A percentile compares a stretch with the other conserved stretches of the same genome.
phyloP scores from a whole-genome alignment of 2,888 invertebrate genomes.

The Hirudinaria manillensis region DNA sequence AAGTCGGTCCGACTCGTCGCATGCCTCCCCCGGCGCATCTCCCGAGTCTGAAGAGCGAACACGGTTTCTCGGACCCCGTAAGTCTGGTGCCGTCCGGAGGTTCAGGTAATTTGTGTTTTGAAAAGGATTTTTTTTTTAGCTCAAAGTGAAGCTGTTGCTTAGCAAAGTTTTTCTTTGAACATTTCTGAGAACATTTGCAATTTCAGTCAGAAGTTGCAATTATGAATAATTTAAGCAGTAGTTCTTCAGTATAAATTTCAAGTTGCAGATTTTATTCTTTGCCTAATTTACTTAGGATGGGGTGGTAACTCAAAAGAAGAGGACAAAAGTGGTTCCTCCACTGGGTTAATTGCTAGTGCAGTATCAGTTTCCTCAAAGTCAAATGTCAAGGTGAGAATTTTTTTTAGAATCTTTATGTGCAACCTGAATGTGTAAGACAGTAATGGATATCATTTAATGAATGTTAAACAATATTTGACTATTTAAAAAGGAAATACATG shows the following conservation, averaged over 20 bases:
- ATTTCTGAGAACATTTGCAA: too few species aligned
- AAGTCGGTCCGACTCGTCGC: constrained; percentile 90
- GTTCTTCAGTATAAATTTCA: too few species aligned
- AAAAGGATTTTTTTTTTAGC: neutral
- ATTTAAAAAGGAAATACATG: too few species aligned
- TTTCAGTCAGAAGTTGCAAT: too few species aligned
- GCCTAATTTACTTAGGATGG: constrained; percentile 14
- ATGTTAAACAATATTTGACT: too few species aligned
- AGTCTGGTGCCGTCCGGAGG: constrained; percentile 73
- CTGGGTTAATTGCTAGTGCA: neutral
- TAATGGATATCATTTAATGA: too few species aligned
- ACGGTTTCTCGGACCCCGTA: constrained; percentile 70
- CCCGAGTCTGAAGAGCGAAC: constrained; percentile 97
- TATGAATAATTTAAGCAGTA: neutral
- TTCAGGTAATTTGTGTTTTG: constrained; percentile 44
- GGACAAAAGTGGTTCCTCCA: constrained; percentile 17
- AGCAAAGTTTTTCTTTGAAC: neutral
- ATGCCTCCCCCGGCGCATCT: constrained; percentile 87
- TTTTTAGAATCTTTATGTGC: too few species aligned
- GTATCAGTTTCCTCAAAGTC: neutral
- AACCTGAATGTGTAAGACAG: too few species aligned
- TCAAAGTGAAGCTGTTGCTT: neutral
- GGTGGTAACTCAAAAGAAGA: constrained; percentile 29
- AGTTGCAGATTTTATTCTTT: neutral
- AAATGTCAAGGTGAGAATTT: neutral